Evolutionary conservation across 2,113 vertebrate genomes (phyloP).

Genomic region (Osmerus eperlanus): DNA sequence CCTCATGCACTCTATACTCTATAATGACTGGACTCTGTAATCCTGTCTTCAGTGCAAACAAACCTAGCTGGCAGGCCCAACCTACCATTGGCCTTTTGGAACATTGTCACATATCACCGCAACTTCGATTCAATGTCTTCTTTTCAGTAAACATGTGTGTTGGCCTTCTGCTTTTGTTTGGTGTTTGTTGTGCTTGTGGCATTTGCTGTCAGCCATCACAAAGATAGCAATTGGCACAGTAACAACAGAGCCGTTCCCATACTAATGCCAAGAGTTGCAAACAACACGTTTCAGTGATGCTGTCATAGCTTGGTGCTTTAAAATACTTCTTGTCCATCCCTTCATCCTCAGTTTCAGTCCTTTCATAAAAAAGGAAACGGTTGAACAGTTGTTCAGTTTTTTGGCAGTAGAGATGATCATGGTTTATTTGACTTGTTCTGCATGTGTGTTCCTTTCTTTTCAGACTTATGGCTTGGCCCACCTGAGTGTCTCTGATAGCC

Average conservation of each 20-base stretch:
- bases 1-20: slow-evolving; percentile 31
- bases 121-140: slow-evolving; percentile 32
- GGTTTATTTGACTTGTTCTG: too few relatives aligned
- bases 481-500: too few relatives aligned
- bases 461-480: too few relatives aligned
- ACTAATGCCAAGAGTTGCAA: background rate
- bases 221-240: slow-evolving; percentile 3
- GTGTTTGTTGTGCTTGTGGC: slow-evolving; percentile 24
- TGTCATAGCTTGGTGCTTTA: background rate
- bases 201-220: slow-evolving; percentile 30
- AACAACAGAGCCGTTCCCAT: slow-evolving; percentile 14
- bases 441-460: too few relatives aligned
- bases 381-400: too few relatives aligned
- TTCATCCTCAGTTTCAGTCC: background rate
- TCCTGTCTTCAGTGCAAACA: slow-evolving; percentile 57
- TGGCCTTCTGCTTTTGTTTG: slow-evolving; percentile 8
- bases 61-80: slow-evolving; percentile 49
- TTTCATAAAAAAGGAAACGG: background rate
- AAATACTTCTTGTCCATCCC: background rate
- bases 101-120: slow-evolving; percentile 56
- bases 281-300: background rate
- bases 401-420: too few relatives aligned
- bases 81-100: slow-evolving; percentile 52
- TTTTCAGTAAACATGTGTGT: slow-evolving; percentile 37
- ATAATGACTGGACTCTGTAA: slow-evolving; percentile 47